Percentiles rank a stretch among this genome's conserved stretches.
phyloP scores from a whole-genome alignment of 1,140 invertebrate genomes.

The Hestina assimilis region DNA sequence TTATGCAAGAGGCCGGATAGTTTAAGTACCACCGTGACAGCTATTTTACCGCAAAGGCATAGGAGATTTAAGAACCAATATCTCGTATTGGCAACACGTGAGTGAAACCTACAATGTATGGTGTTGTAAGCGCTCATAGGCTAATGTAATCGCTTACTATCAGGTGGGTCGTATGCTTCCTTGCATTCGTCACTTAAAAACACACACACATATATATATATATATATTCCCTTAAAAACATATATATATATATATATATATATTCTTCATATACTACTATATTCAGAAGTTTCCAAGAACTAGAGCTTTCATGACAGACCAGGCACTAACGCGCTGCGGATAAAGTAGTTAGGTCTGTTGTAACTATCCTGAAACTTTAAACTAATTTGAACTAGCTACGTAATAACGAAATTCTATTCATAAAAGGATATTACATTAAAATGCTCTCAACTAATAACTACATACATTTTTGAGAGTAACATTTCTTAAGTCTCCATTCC shows the following conservation, averaged over 20 bases:
- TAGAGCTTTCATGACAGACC: not conserved
- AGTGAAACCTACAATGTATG: too few relatives aligned
- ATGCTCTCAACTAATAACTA: not conserved
- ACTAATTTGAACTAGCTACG: not conserved
- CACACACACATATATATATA: not conserved
- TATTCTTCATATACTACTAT: not conserved
- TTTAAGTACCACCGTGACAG: too few relatives aligned
- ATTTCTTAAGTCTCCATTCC: too few relatives aligned
- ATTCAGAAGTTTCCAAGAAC: not conserved
- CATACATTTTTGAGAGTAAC: not conserved
- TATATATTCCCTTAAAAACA: not conserved
- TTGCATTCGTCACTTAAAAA: too few relatives aligned
- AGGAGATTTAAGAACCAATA: too few relatives aligned
- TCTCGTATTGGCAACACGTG: too few relatives aligned
- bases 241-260: slow-evolving; percentile 1
- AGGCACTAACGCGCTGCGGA: not conserved
- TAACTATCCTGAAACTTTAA: not conserved
- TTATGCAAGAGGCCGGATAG: too few relatives aligned
- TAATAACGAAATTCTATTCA: not conserved
- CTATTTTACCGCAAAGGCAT: too few relatives aligned
- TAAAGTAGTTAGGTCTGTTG: not conserved
- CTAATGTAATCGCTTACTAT: too few relatives aligned
- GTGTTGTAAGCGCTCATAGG: too few relatives aligned
- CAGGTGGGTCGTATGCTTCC: too few relatives aligned
- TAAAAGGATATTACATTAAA: not conserved